Base-by-base conservation (phyloP, 2,113 vertebrate species). In the Notiomystis cincta region DNA sequence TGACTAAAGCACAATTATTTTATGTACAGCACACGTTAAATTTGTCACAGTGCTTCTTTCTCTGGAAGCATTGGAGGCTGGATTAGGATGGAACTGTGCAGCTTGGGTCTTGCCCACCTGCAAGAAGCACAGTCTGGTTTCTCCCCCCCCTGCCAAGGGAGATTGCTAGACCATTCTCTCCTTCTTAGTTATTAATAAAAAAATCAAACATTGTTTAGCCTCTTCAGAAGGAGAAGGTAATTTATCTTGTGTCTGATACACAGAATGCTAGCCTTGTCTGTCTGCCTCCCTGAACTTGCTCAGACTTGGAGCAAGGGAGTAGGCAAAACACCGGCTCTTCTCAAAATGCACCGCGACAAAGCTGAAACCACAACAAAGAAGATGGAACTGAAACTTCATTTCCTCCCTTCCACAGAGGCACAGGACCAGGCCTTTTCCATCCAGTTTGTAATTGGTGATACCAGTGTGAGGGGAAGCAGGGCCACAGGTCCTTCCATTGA, bases 1-100 rank as follows among this genome's bases (percentile, higher is more conserved):
- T 90, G 97, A 92, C 83, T 93, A 75, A 50, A 71, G 86, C 28
- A 7, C 87, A 96, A 93, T 86, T 90, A 79, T 73, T 95, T 87
- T 80, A 87, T 9, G 18, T 73, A 47, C 35, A 47, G 87, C 72
- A 79, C 71, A 51, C 15, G 67, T 83, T 94, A 78, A 61, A 15
- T 60, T 89, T 75, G 64, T 88, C 81, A 73, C 15, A 8, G 50
- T 11, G 20, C 64, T 90, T 64, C 94, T 86, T 95, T 87, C 95
- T 93, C 94, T 90, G 97, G 81, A 92, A 45, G 87, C 58, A 37
- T 96, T 92, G 79, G 96, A 96, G 95, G 92, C 90, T 10, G 48
- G 88, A 82, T 90, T 72, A 87, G 95, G 89, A 69, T 71, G 65
- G 24, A 97, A 94, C 62, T 83, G 91, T 85, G 71, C 92, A 2